phyloP scores from a whole-genome alignment of 2,888 invertebrate genomes.

The Erynnis tages region DNA sequence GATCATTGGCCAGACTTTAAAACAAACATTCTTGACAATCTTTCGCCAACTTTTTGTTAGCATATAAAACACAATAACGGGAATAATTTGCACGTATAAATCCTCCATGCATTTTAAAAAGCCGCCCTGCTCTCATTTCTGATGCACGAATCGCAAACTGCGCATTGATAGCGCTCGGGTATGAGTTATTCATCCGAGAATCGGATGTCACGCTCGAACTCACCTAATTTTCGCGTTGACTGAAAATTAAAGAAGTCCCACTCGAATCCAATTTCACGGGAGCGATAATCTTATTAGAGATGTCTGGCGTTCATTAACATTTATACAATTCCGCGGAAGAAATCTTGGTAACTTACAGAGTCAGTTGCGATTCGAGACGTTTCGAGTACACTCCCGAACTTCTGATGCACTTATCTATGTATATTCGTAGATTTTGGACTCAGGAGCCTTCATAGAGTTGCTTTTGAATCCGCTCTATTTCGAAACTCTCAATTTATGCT shows the following conservation, averaged over 20 bases:
- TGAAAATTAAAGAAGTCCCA: constrained; percentile 77
- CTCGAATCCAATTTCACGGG: constrained; percentile 75
- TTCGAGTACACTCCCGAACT: constrained; percentile 42
- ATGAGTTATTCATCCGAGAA: constrained; percentile 29
- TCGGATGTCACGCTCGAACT: constrained; percentile 48
- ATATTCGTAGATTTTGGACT: constrained; percentile 59
- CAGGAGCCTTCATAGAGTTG: constrained; percentile 64
- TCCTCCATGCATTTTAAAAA: constrained; percentile 25
- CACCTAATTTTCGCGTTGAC: constrained; percentile 70
- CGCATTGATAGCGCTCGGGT: constrained; percentile 20
- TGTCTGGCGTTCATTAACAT: constrained; percentile 78
- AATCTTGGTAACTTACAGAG: constrained; percentile 66
- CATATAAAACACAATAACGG: neutral
- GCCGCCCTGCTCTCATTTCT: constrained; percentile 5
- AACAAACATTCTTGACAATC: too few species aligned
- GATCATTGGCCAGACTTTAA: too few species aligned
- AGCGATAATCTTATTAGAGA: constrained; percentile 76
- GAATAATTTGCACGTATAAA: constrained; percentile 22
- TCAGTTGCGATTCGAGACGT: constrained; percentile 40
- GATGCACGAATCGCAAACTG: constrained; percentile 22
- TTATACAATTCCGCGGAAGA: constrained; percentile 69
- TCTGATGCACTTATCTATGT: constrained; percentile 63
- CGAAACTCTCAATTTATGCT: constrained; percentile 59
- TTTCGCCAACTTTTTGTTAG: constrained; percentile 1
- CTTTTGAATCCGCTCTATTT: constrained; percentile 45